Conservation (phyloP, 1,140 invertebrate genomes). For the Lucilia sericata region DNA sequence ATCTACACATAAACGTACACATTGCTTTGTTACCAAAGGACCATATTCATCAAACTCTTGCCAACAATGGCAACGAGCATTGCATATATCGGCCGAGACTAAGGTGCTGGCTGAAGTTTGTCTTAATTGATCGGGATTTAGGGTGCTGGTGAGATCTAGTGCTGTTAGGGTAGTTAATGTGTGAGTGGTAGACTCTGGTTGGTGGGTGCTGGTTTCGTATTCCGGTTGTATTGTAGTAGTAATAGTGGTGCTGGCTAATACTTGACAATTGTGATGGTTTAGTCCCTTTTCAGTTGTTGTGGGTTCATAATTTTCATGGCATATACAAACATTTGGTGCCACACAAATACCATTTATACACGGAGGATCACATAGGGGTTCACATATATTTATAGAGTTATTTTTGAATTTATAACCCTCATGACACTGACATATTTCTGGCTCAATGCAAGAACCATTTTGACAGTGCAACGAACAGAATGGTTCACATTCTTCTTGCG, state of each 20-base stretch:
- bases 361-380: conserved; percentile 69
- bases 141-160: background rate
- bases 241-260: background rate
- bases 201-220: background rate
- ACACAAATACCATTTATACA: conserved; percentile 72
- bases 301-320: conserved; percentile 49
- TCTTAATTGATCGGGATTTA: background rate
- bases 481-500: conserved; percentile 69
- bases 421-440: conserved; percentile 71
- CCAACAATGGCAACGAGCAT: background rate
- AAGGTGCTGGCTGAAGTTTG: background rate
- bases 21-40: background rate
- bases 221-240: background rate
- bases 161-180: background rate
- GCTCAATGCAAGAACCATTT: conserved; percentile 70
- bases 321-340: conserved; percentile 69
- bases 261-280: conserved; percentile 6
- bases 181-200: background rate
- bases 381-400: conserved; percentile 68
- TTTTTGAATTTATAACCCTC: conserved; percentile 67
- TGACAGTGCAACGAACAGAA: conserved; percentile 68
- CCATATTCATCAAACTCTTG: conserved; percentile 30
- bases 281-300: conserved; percentile 63
- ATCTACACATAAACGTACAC: background rate
- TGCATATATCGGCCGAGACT: background rate